These are phyloP conservation scores for Cerastis leucographa DNA, from an alignment of 2,888 invertebrate genomes.

Conservation along the genomic window DNA sequence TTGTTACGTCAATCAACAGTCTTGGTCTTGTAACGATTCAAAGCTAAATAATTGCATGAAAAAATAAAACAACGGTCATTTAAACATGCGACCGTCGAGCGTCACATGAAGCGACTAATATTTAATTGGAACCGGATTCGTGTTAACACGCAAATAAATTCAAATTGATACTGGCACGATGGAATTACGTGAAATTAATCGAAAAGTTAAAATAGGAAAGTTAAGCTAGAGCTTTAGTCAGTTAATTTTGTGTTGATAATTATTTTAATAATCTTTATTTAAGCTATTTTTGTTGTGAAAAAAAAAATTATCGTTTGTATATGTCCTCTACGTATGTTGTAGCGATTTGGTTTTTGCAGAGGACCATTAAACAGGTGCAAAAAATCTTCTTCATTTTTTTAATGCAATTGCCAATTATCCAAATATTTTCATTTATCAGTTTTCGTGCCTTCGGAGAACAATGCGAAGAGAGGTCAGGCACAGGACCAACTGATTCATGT, in stretches of 20 bases:
- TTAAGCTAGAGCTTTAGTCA: too few species aligned
- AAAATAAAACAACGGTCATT: background rate
- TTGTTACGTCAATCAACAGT: background rate
- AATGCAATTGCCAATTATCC: too few species aligned
- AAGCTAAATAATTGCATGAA: background rate
- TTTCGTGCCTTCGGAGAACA: too few species aligned
- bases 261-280: background rate
- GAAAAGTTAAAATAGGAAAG: background rate
- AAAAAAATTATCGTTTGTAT: too few species aligned
- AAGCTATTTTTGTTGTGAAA: background rate
- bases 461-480: too few species aligned
- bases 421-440: too few species aligned
- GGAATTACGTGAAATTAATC: background rate
- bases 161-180: background rate
- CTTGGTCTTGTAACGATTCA: background rate
- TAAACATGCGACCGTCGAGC: background rate
- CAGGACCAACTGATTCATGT: too few species aligned
- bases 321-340: too few species aligned
- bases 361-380: too few species aligned
- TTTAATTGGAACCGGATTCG: constrained; percentile 42
- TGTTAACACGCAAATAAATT: constrained; percentile 26
- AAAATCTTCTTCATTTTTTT: too few species aligned
- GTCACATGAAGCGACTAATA: constrained; percentile 20
- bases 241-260: background rate
- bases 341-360: too few species aligned